phyloP scores from a whole-genome alignment of 2,888 invertebrate genomes.

The Auanema freiburgensis region DNA sequence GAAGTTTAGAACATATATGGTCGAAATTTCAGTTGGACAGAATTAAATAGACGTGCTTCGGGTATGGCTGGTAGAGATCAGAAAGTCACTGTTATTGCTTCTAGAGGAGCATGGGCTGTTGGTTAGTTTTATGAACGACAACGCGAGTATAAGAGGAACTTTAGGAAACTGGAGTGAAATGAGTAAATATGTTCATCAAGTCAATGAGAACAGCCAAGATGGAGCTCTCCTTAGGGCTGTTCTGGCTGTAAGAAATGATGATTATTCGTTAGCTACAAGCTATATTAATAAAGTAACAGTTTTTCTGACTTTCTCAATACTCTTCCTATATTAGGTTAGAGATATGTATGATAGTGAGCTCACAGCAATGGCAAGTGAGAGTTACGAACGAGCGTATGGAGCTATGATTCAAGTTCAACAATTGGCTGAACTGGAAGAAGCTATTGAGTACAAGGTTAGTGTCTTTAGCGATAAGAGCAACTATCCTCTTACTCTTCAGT shows the following conservation, averaged over 20 bases:
- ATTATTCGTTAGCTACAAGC: conserved; percentile 67
- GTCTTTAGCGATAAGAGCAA: background rate
- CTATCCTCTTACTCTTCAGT: conserved; percentile 66
- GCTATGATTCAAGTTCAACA: conserved; percentile 92
- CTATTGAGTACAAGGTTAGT: conserved; percentile 80
- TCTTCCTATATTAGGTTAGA: conserved; percentile 71
- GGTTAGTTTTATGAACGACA: conserved; percentile 64
- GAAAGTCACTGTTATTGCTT: conserved; percentile 82
- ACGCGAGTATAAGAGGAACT: conserved; percentile 12
- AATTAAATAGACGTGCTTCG: conserved; percentile 6
- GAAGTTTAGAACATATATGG: no score
- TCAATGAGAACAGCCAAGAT: conserved; percentile 90
- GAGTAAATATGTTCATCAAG: conserved; percentile 78
- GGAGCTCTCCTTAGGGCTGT: conserved; percentile 94
- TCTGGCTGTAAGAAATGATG: conserved; percentile 78
- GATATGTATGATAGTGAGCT: conserved; percentile 92
- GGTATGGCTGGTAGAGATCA: conserved; percentile 24
- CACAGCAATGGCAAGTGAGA: conserved; percentile 93
- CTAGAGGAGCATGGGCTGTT: conserved; percentile 91
- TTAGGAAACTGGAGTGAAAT: conserved; percentile 85
- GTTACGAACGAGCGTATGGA: conserved; percentile 81
- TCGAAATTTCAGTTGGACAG: conserved; percentile 11
- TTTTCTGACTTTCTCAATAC: background rate
- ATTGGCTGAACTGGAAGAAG: conserved; percentile 94
- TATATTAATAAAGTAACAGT: conserved; percentile 77